Evolutionary conservation across 2,113 vertebrate species (phyloP), one percentile per base, ranked within the genome.

Genomic region (Aleadryas rufinucha): DNA sequence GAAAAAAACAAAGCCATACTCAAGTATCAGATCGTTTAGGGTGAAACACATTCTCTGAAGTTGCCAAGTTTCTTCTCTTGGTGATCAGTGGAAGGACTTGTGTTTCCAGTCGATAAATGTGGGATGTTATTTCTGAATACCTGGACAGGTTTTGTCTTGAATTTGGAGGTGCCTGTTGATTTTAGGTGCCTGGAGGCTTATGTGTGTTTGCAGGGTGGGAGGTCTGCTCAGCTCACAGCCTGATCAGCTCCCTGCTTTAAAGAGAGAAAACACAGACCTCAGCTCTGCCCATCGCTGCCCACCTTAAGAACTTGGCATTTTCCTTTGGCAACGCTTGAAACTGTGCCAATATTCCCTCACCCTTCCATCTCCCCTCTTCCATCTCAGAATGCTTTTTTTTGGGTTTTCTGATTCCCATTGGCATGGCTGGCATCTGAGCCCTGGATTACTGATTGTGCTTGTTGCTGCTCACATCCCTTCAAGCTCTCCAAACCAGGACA

Each of bases 401-500:
- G 8, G 2, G 23, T 84, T 89, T 84, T 69, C 84, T 64, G 53
- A 63, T 82, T 53, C n/a, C 61, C 41, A 28, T 57, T 95, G 84
- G 33, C 77, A 57, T 22, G 57, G 71, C 52, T 97, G 92, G 63
- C 42, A 20, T 66, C 75, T 71, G 74, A 85, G 54, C 54, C 64
- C 47, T 2, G 5, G 42, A 82, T 93, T 90, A 81, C 91, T 75
- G 77, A 90, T 39, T 18, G 47, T 61, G 66, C 63, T 81, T 94
- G 61, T 45, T 95, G 64, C 76, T 84, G 69, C 66, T 91, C 80
- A 57, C 76, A 78, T 80, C 76, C 37, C 76, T 83, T 74, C 72
- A 56, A 78, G 82, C 72, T 94, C 61, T 57, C 76, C 85, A 94
- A 93, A 93, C 39, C 52, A 61, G 60, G 68, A 94, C 91, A 93